phyloP scores from a whole-genome alignment of 2,797 vertebrate genomes.

The Fistularia commersonii region DNA sequence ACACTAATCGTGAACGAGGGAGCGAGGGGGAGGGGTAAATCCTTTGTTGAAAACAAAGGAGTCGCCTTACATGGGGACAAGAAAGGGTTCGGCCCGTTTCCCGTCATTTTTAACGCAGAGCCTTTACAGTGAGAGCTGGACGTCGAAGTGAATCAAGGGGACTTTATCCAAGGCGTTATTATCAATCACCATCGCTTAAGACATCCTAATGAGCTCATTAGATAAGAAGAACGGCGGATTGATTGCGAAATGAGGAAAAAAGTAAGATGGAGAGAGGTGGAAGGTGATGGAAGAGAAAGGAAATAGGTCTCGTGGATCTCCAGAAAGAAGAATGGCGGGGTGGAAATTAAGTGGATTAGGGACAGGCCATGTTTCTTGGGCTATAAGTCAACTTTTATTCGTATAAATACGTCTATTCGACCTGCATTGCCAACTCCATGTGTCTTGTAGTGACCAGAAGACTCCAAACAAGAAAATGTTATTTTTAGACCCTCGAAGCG shows the following conservation, averaged over 20 bases:
- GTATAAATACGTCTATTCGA: constrained; percentile 7
- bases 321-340: constrained; percentile 47
- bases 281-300: constrained; percentile 70
- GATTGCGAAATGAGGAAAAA: constrained; percentile 67
- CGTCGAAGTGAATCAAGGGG: constrained; percentile 61
- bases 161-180: constrained; percentile 65
- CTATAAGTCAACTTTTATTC: constrained; percentile 10
- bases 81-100: constrained; percentile 30
- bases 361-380: constrained; percentile 39
- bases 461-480: no score
- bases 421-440: constrained; percentile 6
- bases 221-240: constrained; percentile 64
- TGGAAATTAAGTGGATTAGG: constrained; percentile 41
- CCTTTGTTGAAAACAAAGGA: constrained; percentile 34
- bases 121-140: constrained; percentile 46
- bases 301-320: constrained; percentile 64
- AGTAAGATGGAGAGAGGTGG: constrained; percentile 56
- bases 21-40: constrained; percentile 19
- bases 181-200: constrained; percentile 71
- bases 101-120: constrained; percentile 38
- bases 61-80: constrained; percentile 8
- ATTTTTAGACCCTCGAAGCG: no score
- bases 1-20: constrained; percentile 14
- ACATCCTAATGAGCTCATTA: constrained; percentile 73
- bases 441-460: no score